Percentiles rank a stretch among this genome's conserved stretches.
Conservation (phyloP, 2,888 invertebrate genomes). For the Eumerus sabulonum region DNA sequence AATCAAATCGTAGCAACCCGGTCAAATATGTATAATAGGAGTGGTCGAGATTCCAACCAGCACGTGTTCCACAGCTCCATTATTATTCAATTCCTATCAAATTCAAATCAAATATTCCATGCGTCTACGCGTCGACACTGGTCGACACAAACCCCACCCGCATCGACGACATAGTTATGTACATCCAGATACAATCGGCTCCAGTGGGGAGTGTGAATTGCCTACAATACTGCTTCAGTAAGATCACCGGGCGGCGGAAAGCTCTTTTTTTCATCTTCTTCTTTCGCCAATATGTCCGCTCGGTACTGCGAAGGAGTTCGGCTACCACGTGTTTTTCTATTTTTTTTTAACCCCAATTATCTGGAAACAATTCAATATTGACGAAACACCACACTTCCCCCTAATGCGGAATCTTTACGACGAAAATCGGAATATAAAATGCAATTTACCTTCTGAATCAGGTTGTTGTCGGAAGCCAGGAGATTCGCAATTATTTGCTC, state of each 20-base stretch:
- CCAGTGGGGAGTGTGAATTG: neutral
- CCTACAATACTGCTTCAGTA: slow-evolving; percentile 20
- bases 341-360: slow-evolving; percentile 24
- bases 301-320: slow-evolving; percentile 39
- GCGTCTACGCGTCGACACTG: no score
- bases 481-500: slow-evolving; percentile 83
- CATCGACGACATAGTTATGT: no score
- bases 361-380: no score
- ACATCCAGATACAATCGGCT: neutral
- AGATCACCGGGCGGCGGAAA: slow-evolving; percentile 26
- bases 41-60: slow-evolving; percentile 25
- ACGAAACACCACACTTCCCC: no score
- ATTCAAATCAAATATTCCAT: slow-evolving; percentile 9
- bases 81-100: neutral
- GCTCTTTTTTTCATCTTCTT: slow-evolving; percentile 34
- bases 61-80: slow-evolving; percentile 29
- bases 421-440: no score
- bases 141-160: no score
- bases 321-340: slow-evolving; percentile 57
- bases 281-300: slow-evolving; percentile 56
- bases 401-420: no score
- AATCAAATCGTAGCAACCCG: no score
- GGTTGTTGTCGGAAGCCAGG: slow-evolving; percentile 81
- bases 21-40: slow-evolving; percentile 12
- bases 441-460: slow-evolving; percentile 81